Conservation (phyloP, 2,888 invertebrate genomes). For the Melanchra persicariae region DNA sequence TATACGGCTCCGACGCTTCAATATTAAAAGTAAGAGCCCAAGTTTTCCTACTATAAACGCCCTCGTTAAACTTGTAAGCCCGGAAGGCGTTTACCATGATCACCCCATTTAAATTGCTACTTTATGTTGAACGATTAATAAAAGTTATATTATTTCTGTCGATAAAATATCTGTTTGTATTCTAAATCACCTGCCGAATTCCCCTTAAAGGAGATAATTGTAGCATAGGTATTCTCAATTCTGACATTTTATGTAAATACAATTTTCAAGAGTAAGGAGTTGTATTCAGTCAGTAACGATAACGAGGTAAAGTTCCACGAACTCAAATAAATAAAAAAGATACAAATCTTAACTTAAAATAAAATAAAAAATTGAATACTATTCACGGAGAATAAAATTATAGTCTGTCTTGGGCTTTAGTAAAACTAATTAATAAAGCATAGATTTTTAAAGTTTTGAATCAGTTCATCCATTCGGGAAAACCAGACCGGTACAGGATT, state of each 20-base stretch:
- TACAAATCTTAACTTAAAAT: too few species aligned
- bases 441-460: neutral
- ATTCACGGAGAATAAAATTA: too few species aligned
- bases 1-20: conserved; percentile 19
- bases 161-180: conserved; percentile 12
- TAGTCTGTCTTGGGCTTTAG: too few species aligned
- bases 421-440: too few species aligned
- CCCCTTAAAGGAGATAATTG: neutral
- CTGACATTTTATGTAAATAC: too few species aligned
- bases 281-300: too few species aligned
- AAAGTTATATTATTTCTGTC: conserved; percentile 33
- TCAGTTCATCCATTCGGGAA: neutral
- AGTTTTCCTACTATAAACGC: conserved; percentile 39
- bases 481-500: conserved; percentile 1
- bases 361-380: too few species aligned
- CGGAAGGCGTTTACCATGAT: conserved; percentile 43
- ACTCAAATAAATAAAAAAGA: too few species aligned
- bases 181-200: conserved; percentile 15
- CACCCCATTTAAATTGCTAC: conserved; percentile 48
- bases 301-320: too few species aligned
- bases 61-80: conserved; percentile 47
- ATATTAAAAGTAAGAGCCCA: conserved; percentile 40
- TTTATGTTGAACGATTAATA: conserved; percentile 34
- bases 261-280: too few species aligned
- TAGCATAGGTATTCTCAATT: too few species aligned